Evolutionary conservation across 1,140 invertebrate genomes (phyloP), one percentile per base, ranked within the genome.

Genomic region (Drosophila kurseongensis): DNA sequence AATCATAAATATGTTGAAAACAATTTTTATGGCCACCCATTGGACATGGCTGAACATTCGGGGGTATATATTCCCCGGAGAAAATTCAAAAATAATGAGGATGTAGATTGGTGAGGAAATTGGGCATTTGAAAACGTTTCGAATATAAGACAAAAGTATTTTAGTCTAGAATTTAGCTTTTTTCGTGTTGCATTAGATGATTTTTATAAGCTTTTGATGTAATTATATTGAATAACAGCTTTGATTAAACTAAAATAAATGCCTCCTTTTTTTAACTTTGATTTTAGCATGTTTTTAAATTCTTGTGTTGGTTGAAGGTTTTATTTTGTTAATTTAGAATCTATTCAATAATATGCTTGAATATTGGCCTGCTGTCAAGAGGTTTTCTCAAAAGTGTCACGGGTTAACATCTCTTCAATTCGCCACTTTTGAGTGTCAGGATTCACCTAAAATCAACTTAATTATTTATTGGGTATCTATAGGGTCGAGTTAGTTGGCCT

Each of bases 1-100:
- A 51, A 73, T 74, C 63, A 56, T 50, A 74, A 67, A 74, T 67
- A 67, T 50, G 52, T 35, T 69, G 40, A 32, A 32, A 45, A 69
- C 42, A 55, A 54, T 38, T 50, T 41, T 51, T 59, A 36, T 50
- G 40, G 40, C 35, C 41, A 42, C 23, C 54, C 35, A 66, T 56
- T 32, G 50, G 5, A 52, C 50, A 52, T 1, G 50, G 32, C 14
- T 7, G 32, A 12, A 36, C 6, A 36, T 36, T 36, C 1, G 14
- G 32, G 50, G 32, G 32, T 36, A 18, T n/a, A 14, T 36, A 36
- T 52, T 36, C 27, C 48, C 10, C 8, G 2, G 27, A 50, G 48
- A 12, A 42, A 29, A 29, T 57, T 45, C 6, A 18, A 45, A 58
- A 51, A 35, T 51, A 51, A 51, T 35, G 29, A 51, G 48, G 16